phyloP scores from a whole-genome alignment of 92 coral and sea anemone genomes.

The Zoanthus gigantus region DNA sequence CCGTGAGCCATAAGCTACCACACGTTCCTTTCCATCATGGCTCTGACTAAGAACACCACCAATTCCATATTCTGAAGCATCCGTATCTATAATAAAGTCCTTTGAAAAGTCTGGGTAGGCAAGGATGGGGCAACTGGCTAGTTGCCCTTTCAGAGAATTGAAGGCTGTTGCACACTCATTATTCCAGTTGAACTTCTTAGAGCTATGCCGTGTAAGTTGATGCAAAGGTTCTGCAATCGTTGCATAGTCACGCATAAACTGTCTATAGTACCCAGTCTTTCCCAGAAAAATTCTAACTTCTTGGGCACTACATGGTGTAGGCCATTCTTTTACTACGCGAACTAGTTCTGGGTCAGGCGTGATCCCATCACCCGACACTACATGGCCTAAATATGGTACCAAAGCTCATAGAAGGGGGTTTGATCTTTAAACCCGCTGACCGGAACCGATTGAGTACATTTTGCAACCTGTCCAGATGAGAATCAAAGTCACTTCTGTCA shows the following conservation, averaged over 20 bases:
- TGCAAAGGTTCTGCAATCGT: conserved; percentile 11
- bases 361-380: conserved; percentile 11
- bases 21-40: background rate
- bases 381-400: too few relatives aligned
- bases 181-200: background rate
- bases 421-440: conserved; percentile 10
- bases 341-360: background rate
- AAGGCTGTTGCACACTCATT: background rate
- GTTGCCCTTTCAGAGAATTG: background rate
- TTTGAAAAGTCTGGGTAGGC: conserved; percentile 13
- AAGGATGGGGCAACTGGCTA: background rate
- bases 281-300: background rate
- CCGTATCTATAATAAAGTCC: background rate
- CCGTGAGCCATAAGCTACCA: background rate
- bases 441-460: conserved; percentile 3
- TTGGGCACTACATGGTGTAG: background rate
- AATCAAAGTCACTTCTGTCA: conserved; percentile 2
- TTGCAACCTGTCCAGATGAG: conserved; percentile 3
- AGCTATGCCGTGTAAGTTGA: conserved; percentile 9
- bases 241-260: conserved; percentile 13
- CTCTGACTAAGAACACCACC: background rate
- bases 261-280: conserved; percentile 2
- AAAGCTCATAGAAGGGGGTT: background rate
- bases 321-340: background rate
- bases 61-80: conserved; percentile 2